Base-by-base conservation (phyloP, 2,888 invertebrate species). In the Eurois occulta region DNA sequence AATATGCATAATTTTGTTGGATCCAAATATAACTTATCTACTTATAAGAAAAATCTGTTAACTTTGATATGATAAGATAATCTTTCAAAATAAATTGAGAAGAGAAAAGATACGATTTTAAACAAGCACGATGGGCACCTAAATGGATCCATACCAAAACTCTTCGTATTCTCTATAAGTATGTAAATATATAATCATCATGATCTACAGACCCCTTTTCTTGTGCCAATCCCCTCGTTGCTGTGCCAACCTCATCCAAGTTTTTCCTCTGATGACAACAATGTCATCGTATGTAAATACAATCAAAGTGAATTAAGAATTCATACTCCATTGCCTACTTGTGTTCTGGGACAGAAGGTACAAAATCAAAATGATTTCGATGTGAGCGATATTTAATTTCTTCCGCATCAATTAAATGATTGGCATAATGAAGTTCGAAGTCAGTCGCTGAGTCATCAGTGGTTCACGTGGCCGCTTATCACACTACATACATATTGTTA, bases 391-490 rank as follows among this genome's bases (percentile, higher is more conserved):
- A 72, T 67, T 64, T 55, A 41, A 80, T 85, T 87, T 78, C 79
- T 80, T 83, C 76, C 67, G 73, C 71, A 86, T 73, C 81, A 68
- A 85, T 85, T 78, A 68, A 46, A 21, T 72, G 77, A 81, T 87
- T 89, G 71, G 77, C 79, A 75, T 87, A 84, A 82, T 82, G 35
- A 86, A 78, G 78, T 81, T 86, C n/a, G 75, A 77, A 84, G 78
- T 90, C 80, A 84, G 79, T 84, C 83, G 86, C 89, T 96, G 95
- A 96, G 85, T 95, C 96, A 96, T 90, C 87, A 87, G 83, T 91
- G 90, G 91, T 94, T 95, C 96, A 95, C 95, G 96, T 95, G 94
- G 94, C 91, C 90, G 90, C 94, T 95, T 95, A 96, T 96, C 96
- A 94, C 86, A 88, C 88, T 89, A 88, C 88, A 91, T 89, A 91